Evolutionary conservation across 1,140 invertebrate genomes (phyloP), one percentile per base, ranked within the genome.

Genomic region (Drosophila repleta): DNA sequence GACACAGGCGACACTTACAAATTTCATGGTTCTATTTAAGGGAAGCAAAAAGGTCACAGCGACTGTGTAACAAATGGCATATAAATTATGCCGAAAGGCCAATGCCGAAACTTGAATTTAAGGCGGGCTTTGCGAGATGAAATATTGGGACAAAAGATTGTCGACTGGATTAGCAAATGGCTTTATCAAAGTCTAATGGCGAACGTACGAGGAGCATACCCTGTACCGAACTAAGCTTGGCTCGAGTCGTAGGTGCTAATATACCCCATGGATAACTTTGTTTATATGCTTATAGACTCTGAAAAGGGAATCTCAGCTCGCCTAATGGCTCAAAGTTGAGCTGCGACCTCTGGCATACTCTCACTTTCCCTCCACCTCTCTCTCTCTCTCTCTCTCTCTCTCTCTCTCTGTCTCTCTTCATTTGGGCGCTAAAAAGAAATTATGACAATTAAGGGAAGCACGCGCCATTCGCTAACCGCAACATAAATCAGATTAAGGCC

Each of bases 361-460:
- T 21, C 3, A 35, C 32, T 35, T 35, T 29, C 8, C 17, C 11
- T 13, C 3, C 45, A 3, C 21, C 45, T 18, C 3, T 21, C 17
- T 4, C 7, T 46, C 11, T 55, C 18, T 18, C 17, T 21, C 43
- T 21, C 21, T 26, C 6, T 11, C 21, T 24, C 6, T 11, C 6
- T 17, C 11, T 21, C 29, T 39, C 46, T 43, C 55, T 58, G 39
- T 65, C 45, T 24, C 6, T 65, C 57, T 21, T 41, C 17, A 39
- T 65, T 52, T 24, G 39, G 66, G 64, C 46, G 79, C 70, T 79
- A 74, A 70, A 81, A 65, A 87, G 60, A 78, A 78, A 87, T 87
- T 78, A 85, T 85, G 66, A 76, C 80, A 83, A 83, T 83, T 79
- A 84, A 84, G 76, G 15, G 43, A 32, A 69, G 63, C 76, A 76